Evolutionary conservation across 2,797 vertebrate species (phyloP), one percentile per base, ranked within the genome.

Genomic region (Acrocephalus scirpaceus): DNA sequence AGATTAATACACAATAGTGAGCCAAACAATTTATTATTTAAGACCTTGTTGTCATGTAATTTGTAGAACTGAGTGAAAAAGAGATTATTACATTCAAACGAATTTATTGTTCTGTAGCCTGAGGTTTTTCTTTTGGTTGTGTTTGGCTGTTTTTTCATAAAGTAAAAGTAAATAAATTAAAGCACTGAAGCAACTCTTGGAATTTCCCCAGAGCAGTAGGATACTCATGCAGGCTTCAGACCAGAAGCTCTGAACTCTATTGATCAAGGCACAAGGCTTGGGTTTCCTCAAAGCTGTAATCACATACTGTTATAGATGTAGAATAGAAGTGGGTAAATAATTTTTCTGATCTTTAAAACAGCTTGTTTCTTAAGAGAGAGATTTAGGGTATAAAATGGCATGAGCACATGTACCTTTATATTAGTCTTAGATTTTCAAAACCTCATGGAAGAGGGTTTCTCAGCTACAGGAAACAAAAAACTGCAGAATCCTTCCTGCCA

Each of bases 1-100:
- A 98, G 95, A 96, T 96, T 95, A 96, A 96, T 96, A 80, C 88
- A 76, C 60, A 82, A 91, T 61, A 94, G 88, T 47, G 82, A 97
- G 91, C 29, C 72, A 75, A 90, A 91, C 83, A 86, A 86, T 97
- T 96, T 91, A 50, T 94, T 94, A 95, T 95, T 84, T 83, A 85
- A 89, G 19, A 64, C 84, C 91, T 79, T 86, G 57, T 89, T 96
- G 90, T 88, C 90, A 53, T 86, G 79, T 93, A 93, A 96, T 96
- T 97, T 97, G 94, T 96, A 87, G 79, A 85, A 92, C 84, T 62
- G 91, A 95, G 74, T 73, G 79, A 95, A 96, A 95, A 91, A 93
- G 58, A 90, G 85, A 95, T 96, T 92, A 95, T 96, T 96, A 83
- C 74, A 86, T 94, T 92, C 89, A 95, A 96, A 92, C 42, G 56